Conservation (phyloP, 1,140 invertebrate species). For the Trichogramma pretiosum region DNA sequence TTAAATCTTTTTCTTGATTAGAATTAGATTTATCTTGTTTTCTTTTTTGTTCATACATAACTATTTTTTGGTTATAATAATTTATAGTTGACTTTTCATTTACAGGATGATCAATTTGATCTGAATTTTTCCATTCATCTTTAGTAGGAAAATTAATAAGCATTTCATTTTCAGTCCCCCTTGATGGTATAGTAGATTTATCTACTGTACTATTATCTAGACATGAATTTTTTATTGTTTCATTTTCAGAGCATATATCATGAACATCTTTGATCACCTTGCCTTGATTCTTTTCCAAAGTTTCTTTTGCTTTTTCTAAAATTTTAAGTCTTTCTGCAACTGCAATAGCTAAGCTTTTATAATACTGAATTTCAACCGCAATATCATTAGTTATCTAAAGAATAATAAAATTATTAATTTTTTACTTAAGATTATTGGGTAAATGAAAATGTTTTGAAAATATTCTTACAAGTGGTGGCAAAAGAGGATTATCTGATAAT, state of each 20-base stretch:
- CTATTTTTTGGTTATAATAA: neutral
- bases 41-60: slow-evolving; percentile 14
- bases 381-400: slow-evolving; percentile 51
- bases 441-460: slow-evolving; percentile 15
- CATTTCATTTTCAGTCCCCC: neutral
- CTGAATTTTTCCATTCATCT: slow-evolving; percentile 7
- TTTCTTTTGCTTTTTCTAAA: slow-evolving; percentile 14
- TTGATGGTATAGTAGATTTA: neutral
- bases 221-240: neutral
- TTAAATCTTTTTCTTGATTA: slow-evolving; percentile 19
- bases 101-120: slow-evolving; percentile 1
- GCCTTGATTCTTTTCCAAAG: neutral
- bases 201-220: neutral
- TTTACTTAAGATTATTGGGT: slow-evolving; percentile 4
- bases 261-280: neutral
- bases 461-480: slow-evolving; percentile 53
- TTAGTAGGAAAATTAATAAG: slow-evolving; percentile 4
- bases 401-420: slow-evolving; percentile 9
- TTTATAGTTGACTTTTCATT: neutral
- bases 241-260: neutral
- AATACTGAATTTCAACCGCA: slow-evolving; percentile 54
- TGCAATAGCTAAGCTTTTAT: slow-evolving; percentile 52
- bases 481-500: slow-evolving; percentile 49
- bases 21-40: slow-evolving; percentile 18
- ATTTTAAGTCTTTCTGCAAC: slow-evolving; percentile 44